Percentiles rank a stretch among this genome's conserved stretches.
Conservation (phyloP, 1,140 invertebrate genomes). For the Eubasilissa regina region DNA sequence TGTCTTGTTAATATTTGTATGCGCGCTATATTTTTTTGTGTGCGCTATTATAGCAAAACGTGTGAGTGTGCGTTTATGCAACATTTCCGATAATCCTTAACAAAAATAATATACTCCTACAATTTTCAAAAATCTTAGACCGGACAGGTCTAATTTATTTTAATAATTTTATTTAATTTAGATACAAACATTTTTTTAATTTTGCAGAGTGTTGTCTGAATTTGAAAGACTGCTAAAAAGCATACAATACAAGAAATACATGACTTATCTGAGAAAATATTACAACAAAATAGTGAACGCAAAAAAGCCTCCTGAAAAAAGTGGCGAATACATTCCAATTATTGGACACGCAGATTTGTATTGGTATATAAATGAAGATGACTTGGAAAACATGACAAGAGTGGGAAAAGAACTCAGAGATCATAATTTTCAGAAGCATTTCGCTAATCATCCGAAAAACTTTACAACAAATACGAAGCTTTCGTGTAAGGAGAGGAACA, state of each 20-base stretch:
- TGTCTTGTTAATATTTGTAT: too few relatives aligned
- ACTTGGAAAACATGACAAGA: constrained; percentile 18
- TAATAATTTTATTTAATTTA: not conserved
- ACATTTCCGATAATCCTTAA: too few relatives aligned
- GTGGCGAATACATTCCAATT: constrained; percentile 66
- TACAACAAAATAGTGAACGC: constrained; percentile 67
- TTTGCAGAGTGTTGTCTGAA: constrained; percentile 63
- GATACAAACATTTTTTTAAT: constrained; percentile 1
- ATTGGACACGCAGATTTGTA: constrained; percentile 68
- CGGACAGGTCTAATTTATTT: not conserved
- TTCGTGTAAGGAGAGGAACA: constrained; percentile 32
- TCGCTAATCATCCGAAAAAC: constrained; percentile 6
- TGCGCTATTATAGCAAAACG: too few relatives aligned
- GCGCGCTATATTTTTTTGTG: too few relatives aligned
- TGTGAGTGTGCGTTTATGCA: too few relatives aligned
- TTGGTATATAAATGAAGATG: constrained; percentile 63
- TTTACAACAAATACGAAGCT: constrained; percentile 6
- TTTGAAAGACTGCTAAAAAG: constrained; percentile 69
- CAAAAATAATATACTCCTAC: too few relatives aligned
- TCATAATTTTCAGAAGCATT: constrained; percentile 8
- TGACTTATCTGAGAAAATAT: constrained; percentile 66
- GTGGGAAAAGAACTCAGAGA: constrained; percentile 19
- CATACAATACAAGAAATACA: constrained; percentile 69
- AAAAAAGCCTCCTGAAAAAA: constrained; percentile 64
- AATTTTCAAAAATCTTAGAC: too few relatives aligned